Base-by-base conservation (phyloP, 2,888 invertebrate genomes). In the Pantelozetes paolii region DNA sequence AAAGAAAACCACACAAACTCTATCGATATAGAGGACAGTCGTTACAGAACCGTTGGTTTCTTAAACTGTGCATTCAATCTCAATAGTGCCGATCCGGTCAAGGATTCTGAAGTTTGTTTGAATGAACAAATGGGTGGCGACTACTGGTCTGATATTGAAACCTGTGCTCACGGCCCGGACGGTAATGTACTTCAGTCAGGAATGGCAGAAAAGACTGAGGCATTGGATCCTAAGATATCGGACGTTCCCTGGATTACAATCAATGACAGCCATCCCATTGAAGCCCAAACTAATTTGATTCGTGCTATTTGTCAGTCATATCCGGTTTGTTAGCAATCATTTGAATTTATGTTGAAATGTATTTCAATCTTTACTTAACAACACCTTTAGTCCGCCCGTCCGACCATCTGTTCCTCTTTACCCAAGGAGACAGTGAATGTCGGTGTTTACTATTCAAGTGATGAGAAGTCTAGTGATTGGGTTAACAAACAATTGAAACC, bases 261-360 rank as follows among this genome's bases (percentile, higher is more conserved):
- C 20, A 50, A 48, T 20, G 18, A 23, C 15, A 50, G 3, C 5
- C 36, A 69, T 18, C 67, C 36, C 26, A 2, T 40, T 6, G 50
- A 73, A 13, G 42, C 50, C 5, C 42, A 48, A 2, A 69, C 62
- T 18, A 73, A 69, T 69, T 26, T 73, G 11, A 64, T 73, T 54
- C 73, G 40, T 11, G 48, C 30, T 26, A 64, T 73, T 26, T 73
- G 73, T 50, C 23, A 64, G 23, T 40, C 73, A 64, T 73, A 73
- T 50, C 26, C 45, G 5, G 73, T 73, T 45, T 30, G 67, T 11
- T 26, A 54, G n/a, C 13, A 13, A 3, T 6, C 8, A n/a, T 50
- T 20, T 20, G 18, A 18, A 18, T 18, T 45, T 45, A 3, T 45
- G 13, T 45, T 11, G 6, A 18, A 9, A 13, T 45, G 8, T 45